These are phyloP conservation scores for Drosophila kikkawai DNA, from an alignment of 1,140 invertebrate species.

Conservation along the genomic window DNA sequence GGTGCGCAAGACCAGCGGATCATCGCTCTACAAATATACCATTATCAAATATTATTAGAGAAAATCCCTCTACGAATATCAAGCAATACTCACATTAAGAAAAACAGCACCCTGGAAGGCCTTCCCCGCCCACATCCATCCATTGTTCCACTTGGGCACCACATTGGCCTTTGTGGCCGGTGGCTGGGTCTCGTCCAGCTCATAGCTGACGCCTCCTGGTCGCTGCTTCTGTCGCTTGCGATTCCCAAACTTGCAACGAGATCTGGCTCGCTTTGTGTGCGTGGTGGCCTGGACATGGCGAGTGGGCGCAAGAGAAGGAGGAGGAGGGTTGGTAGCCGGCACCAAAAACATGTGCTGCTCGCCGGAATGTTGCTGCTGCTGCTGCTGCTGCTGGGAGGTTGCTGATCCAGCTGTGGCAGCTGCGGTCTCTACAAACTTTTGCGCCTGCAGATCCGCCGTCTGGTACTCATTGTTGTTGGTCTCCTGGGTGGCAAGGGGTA, in stretches of 20 bases:
- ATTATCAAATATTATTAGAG: too few species aligned
- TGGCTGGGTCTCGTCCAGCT: constrained; percentile 74
- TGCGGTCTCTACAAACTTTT: constrained; percentile 48
- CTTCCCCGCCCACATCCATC: constrained; percentile 96
- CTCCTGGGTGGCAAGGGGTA: constrained; percentile 32
- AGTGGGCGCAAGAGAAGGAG: constrained; percentile 14
- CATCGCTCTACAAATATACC: constrained; percentile 90
- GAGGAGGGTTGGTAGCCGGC: background rate
- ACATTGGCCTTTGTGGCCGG: constrained; percentile 85
- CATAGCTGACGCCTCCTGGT: constrained; percentile 70
- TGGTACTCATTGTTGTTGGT: constrained; percentile 81
- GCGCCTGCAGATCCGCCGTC: constrained; percentile 64
- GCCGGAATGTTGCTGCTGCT: constrained; percentile 70
- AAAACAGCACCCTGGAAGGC: constrained; percentile 93
- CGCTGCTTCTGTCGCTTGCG: constrained; percentile 77
- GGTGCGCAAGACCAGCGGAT: constrained; percentile 89
- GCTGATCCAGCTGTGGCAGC: constrained; percentile 8
- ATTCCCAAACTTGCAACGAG: constrained; percentile 78
- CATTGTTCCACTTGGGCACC: constrained; percentile 94
- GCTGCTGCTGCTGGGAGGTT: constrained; percentile 9
- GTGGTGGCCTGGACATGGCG: constrained; percentile 36
- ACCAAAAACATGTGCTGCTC: constrained; percentile 69
- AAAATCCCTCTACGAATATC: too few species aligned
- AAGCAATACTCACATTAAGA: constrained; percentile 90
- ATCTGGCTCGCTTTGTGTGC: constrained; percentile 69